phyloP scores from a whole-genome alignment of 2,888 invertebrate genomes.

The Mamestra brassicae region DNA sequence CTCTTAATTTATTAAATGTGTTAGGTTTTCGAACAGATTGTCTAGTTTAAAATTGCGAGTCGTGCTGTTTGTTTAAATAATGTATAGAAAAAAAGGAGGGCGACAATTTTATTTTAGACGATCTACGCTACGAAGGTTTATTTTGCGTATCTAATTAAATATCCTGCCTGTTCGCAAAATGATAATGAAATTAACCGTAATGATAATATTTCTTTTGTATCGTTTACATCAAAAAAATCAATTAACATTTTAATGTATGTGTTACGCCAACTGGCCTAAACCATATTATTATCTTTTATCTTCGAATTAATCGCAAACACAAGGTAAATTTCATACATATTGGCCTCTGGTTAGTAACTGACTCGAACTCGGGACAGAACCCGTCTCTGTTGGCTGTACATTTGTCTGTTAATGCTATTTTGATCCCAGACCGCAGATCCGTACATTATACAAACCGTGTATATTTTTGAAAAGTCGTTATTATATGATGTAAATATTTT shows the following conservation, averaged over 20 bases:
- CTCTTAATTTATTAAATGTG: constrained; percentile 8
- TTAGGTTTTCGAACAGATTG: neutral
- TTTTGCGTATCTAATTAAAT: neutral
- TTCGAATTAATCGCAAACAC: no score
- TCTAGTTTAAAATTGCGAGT: neutral
- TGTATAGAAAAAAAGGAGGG: neutral
- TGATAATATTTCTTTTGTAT: no score
- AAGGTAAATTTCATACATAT: no score
- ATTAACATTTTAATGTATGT: no score
- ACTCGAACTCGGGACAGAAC: neutral
- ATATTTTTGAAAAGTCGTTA: constrained; percentile 2
- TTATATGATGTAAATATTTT: constrained; percentile 18
- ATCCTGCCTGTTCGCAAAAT: neutral
- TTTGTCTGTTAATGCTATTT: neutral
- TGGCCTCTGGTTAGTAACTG: no score
- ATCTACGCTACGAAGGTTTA: neutral
- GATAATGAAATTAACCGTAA: neutral
- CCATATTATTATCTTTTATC: no score
- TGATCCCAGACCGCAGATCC: neutral
- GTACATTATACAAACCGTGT: neutral
- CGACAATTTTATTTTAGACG: neutral
- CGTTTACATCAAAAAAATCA: no score
- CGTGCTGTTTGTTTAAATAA: neutral
- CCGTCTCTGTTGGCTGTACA: neutral
- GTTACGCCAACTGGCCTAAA: no score